Evolutionary conservation across 2,113 vertebrate species (phyloP).

Genomic region (Taxidea taxus): DNA sequence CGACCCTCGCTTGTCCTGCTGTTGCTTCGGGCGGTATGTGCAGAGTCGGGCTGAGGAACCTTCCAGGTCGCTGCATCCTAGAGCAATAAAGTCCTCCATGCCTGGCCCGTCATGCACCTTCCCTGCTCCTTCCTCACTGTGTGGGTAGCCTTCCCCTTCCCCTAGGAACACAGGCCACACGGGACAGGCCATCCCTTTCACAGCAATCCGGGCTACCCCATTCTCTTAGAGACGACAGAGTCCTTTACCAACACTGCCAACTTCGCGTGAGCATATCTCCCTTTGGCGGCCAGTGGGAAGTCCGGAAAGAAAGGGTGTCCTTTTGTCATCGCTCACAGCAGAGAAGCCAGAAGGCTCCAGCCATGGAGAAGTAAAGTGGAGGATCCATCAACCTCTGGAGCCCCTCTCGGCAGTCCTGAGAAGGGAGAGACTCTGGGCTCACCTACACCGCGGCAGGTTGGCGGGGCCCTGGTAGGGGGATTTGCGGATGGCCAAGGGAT

Average conservation of each 20-base stretch:
- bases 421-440: not conserved
- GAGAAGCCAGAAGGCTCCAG: not conserved
- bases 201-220: not conserved
- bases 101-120: not conserved
- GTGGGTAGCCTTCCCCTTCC: not conserved
- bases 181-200: not conserved
- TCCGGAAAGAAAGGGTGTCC: not conserved
- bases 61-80: not conserved
- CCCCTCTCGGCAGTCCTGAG: not conserved
- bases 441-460: rapidly evolving
- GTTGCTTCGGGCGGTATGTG: too few species aligned
- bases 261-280: not conserved
- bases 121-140: not conserved
- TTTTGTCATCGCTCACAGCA: not conserved
- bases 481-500: not conserved
- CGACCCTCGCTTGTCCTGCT: not conserved
- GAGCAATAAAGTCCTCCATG: not conserved
- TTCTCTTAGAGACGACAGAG: not conserved
- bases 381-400: not conserved
- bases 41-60: not conserved
- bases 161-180: not conserved
- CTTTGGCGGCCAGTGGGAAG: not conserved
- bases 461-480: rapidly evolving
- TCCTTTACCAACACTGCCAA: not conserved
- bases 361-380: rapidly evolving